phyloP scores from a whole-genome alignment of 2,888 invertebrate genomes.

The Tipula unca region DNA sequence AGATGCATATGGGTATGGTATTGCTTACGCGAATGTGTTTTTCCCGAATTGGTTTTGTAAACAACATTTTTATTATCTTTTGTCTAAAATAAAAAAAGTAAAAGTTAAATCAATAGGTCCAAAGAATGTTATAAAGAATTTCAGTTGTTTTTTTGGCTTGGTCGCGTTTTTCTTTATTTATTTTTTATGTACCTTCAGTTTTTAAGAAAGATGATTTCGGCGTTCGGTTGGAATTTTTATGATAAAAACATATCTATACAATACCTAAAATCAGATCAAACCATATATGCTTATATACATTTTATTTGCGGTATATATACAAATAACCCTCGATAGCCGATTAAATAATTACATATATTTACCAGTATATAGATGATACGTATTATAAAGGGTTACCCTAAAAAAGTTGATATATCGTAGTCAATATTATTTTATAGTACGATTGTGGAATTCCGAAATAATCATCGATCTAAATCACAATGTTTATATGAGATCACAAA shows the following conservation, averaged over 20 bases:
- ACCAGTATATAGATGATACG: neutral
- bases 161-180: neutral
- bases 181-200: neutral
- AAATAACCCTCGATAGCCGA: neutral
- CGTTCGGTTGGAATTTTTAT: constrained; percentile 8
- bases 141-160: neutral
- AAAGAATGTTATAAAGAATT: neutral
- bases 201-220: neutral
- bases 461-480: neutral
- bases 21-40: neutral
- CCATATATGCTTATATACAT: neutral
- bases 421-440: neutral
- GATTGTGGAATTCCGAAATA: neutral
- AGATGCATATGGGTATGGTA: too few relatives aligned
- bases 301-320: neutral
- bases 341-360: neutral
- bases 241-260: constrained; percentile 1
- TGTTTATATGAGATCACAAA: neutral
- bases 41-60: neutral
- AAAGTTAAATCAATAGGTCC: neutral
- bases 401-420: neutral
- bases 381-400: neutral
- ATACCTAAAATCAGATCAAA: neutral
- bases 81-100: neutral
- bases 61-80: neutral